These are phyloP conservation scores for Druon quercuslanigerum DNA, from an alignment of 1,140 invertebrate genomes.

Conservation along the genomic window DNA sequence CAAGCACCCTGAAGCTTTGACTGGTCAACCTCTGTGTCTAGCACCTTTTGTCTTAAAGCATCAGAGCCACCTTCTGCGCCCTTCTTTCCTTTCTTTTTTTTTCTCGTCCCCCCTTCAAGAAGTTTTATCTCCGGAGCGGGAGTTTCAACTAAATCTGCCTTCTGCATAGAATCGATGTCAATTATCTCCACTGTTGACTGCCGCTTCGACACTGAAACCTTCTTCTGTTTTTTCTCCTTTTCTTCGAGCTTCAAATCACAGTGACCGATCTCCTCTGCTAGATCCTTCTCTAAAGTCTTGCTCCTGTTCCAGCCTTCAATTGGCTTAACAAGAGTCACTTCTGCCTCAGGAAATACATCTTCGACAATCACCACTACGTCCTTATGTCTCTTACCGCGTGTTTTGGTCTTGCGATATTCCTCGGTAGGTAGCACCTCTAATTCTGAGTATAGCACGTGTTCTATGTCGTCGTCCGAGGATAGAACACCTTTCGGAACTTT, in stretches of 20 bases:
- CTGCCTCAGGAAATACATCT: slow-evolving; percentile 16
- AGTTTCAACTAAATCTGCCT: slow-evolving; percentile 45
- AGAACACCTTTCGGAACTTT: slow-evolving; percentile 20
- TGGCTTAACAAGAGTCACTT: slow-evolving; percentile 36
- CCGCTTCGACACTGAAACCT: slow-evolving; percentile 41
- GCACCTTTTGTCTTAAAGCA: slow-evolving; percentile 57
- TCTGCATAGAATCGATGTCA: slow-evolving; percentile 66
- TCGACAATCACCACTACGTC: neutral
- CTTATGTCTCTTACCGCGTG: slow-evolving; percentile 12
- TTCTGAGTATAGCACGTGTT: slow-evolving; percentile 61
- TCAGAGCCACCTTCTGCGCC: slow-evolving; percentile 36
- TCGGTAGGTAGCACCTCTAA: neutral
- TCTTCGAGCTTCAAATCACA: slow-evolving; percentile 33
- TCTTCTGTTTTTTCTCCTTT: slow-evolving; percentile 39
- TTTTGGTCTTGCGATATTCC: neutral
- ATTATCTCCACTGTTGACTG: slow-evolving; percentile 65
- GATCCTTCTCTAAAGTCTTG: slow-evolving; percentile 40
- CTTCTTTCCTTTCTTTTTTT: slow-evolving; percentile 6
- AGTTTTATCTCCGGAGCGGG: neutral
- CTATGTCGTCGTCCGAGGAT: slow-evolving; percentile 67
- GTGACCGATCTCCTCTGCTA: slow-evolving; percentile 45
- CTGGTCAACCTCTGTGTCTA: slow-evolving; percentile 41
- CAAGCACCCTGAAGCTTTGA: slow-evolving; percentile 41
- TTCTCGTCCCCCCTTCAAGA: slow-evolving; percentile 4
- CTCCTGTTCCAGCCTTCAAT: slow-evolving; percentile 42